Base-by-base conservation (phyloP, 2,888 invertebrate species). In the Nysson spinosus region DNA sequence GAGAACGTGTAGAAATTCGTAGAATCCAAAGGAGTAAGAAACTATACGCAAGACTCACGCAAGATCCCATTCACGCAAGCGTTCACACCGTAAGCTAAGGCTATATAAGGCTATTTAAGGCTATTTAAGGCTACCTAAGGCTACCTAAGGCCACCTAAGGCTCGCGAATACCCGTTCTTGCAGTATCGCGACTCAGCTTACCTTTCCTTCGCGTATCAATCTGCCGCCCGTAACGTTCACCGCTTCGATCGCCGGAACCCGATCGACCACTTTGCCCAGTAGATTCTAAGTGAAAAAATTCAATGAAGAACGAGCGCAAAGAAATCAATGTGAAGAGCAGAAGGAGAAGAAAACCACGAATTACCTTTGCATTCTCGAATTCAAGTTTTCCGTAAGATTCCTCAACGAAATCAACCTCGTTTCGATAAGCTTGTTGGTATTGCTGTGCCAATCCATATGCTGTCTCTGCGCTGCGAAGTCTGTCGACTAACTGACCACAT, bases 181-280 rank as follows among this genome's bases (percentile, higher is more conserved):
- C 1, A 11, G 9, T 16, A 93, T 85, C 93, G 93, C 94, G 95
- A 91, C 49, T 77, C 44, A 69, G 75, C 89, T 93, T 94, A 98
- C 98, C 97, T 98, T 98, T 83, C 98, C 98, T 90, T 98, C 98
- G 74, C 97, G 92, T 85, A 99, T 97, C 89, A 95, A 96, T 88
- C 96, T 92, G 80, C 97, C 98, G 84, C 98, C 98, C 83, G 96
- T 95, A 80, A 95, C 91, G 90, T 98, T 98, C 86, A 98, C 96
- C 86, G 95, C 94, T 88, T 99, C 98, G 85, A 99, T 96, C 88
- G 95, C 94, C 82, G 96, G 95, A 79, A 95, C 96, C 87, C 96
- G 93, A 89, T 98, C 98, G 85, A 96, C 94, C 75, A 97, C 95
- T 87, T 93, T 94, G 85, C 96, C 96, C 89, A 98, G 94, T 88